Conservation (phyloP, 2,888 invertebrate genomes). For the Lagria hirta region DNA sequence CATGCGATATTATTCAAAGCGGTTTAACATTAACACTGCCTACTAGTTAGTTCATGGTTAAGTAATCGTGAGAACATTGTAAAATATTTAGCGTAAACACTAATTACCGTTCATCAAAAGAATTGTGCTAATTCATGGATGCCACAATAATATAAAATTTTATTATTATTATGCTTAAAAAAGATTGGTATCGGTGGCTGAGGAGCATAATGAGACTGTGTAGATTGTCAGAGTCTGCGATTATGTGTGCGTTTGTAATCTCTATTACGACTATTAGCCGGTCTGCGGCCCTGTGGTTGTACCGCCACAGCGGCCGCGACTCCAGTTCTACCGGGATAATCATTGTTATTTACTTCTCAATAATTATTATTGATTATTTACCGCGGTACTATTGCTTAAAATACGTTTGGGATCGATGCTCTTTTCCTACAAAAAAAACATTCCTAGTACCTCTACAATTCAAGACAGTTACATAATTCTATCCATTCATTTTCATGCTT, state of each 20-base stretch:
- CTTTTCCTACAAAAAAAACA: too few relatives aligned
- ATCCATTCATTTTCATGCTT: too few relatives aligned
- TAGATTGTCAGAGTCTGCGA: conserved; percentile 32
- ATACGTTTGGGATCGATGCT: conserved; percentile 3
- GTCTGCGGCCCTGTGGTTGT: conserved; percentile 35
- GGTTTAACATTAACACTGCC: conserved; percentile 18
- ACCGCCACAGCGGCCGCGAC: conserved; percentile 34
- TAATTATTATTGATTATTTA: conserved; percentile 53
- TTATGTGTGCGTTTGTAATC: conserved; percentile 50
- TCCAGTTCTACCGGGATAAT: conserved; percentile 50
- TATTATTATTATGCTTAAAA: too few relatives aligned
- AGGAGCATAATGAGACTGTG: conserved; percentile 23
- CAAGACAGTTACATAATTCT: too few relatives aligned
- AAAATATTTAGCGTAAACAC: conserved; percentile 17
- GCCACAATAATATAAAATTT: too few relatives aligned
- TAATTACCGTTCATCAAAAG: conserved; percentile 18
- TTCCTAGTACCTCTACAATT: too few relatives aligned
- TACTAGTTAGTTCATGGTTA: conserved; percentile 19
- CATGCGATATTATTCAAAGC: conserved; percentile 27
- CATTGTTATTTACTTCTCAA: conserved; percentile 52
- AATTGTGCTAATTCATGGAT: conserved; percentile 12
- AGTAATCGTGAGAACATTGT: conserved; percentile 25
- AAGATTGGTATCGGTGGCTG: conserved; percentile 18
- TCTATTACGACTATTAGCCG: conserved; percentile 50
- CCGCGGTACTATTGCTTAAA: conserved; percentile 47